phyloP scores from a whole-genome alignment of 1,140 invertebrate species.

The Phortica variegata region DNA sequence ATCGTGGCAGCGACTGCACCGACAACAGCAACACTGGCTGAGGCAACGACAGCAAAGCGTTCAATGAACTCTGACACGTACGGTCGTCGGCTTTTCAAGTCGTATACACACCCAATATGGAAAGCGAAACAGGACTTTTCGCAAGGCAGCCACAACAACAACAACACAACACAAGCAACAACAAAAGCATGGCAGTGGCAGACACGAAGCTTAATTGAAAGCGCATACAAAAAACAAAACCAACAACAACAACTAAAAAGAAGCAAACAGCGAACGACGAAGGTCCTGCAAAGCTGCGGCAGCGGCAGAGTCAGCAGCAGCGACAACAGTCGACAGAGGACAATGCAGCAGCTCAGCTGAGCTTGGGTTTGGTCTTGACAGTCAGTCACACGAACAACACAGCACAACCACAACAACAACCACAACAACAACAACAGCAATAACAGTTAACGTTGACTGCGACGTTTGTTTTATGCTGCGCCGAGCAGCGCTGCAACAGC shows the following conservation, averaged over 20 bases:
- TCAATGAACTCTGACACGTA: slow-evolving; percentile 51
- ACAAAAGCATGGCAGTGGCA: slow-evolving; percentile 20
- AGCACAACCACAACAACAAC: not conserved
- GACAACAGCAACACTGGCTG: not conserved
- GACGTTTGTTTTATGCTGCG: too few relatives aligned
- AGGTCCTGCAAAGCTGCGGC: slow-evolving; percentile 3
- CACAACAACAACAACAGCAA: slow-evolving; percentile 8
- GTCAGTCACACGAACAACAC: slow-evolving; percentile 29
- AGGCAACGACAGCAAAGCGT: slow-evolving; percentile 27
- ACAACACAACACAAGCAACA: slow-evolving; percentile 45
- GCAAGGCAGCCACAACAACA: slow-evolving; percentile 2
- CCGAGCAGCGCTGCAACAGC: slow-evolving; percentile 32
- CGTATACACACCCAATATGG: slow-evolving; percentile 56
- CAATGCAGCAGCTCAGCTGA: slow-evolving; percentile 37
- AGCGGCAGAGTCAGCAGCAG: slow-evolving; percentile 11
- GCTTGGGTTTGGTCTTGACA: slow-evolving; percentile 52
- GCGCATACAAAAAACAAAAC: slow-evolving; percentile 1
- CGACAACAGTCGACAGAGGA: slow-evolving; percentile 14
- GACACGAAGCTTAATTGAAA: slow-evolving; percentile 3
- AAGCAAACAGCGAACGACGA: slow-evolving; percentile 4
- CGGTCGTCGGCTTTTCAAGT: slow-evolving; percentile 38
- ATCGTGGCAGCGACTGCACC: slow-evolving; percentile 22
- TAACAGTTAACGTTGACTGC: not conserved
- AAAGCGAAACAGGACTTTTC: slow-evolving; percentile 46
- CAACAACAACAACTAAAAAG: not conserved